Evolutionary conservation across 2,888 invertebrate genomes (phyloP).

Genomic region (Hyppa rectilinea): DNA sequence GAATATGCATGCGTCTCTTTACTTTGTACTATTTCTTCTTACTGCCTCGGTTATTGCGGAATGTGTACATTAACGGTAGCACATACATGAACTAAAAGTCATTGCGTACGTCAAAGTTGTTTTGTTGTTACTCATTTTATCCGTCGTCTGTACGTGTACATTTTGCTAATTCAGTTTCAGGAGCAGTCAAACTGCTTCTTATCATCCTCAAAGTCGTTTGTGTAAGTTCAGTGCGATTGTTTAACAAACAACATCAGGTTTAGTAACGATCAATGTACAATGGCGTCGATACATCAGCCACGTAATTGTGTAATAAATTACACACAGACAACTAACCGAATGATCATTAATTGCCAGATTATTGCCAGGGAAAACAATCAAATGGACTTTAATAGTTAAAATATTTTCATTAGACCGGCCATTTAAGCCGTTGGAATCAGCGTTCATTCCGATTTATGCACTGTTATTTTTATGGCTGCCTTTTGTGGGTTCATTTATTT

Average conservation of each 20-base stretch:
- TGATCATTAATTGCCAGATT: constrained; percentile 73
- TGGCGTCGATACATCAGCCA: constrained; percentile 49
- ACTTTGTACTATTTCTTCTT: constrained; percentile 67
- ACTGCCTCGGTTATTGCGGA: constrained; percentile 38
- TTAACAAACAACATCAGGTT: constrained; percentile 53
- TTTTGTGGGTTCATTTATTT: constrained; percentile 78
- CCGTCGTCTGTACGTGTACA: neutral
- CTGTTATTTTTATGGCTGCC: constrained; percentile 73
- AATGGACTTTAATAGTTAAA: constrained; percentile 77
- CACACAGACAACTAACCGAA: constrained; percentile 55
- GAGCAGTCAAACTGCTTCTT: constrained; percentile 34
- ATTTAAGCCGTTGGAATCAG: constrained; percentile 78
- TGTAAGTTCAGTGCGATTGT: constrained; percentile 37
- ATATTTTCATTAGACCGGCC: constrained; percentile 80
- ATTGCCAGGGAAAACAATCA: constrained; percentile 79
- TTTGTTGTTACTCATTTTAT: constrained; percentile 27
- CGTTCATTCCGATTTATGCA: constrained; percentile 78
- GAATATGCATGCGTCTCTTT: constrained; percentile 67
- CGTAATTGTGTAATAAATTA: constrained; percentile 61
- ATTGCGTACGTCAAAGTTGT: constrained; percentile 13
- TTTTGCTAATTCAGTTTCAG: constrained; percentile 17
- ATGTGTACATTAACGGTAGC: constrained; percentile 25
- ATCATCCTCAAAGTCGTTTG: constrained; percentile 26
- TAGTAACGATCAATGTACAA: constrained; percentile 30
- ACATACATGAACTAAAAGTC: constrained; percentile 19